Evolutionary conservation across 1,140 invertebrate genomes (phyloP).

Genomic region (Penaeus chinensis): DNA sequence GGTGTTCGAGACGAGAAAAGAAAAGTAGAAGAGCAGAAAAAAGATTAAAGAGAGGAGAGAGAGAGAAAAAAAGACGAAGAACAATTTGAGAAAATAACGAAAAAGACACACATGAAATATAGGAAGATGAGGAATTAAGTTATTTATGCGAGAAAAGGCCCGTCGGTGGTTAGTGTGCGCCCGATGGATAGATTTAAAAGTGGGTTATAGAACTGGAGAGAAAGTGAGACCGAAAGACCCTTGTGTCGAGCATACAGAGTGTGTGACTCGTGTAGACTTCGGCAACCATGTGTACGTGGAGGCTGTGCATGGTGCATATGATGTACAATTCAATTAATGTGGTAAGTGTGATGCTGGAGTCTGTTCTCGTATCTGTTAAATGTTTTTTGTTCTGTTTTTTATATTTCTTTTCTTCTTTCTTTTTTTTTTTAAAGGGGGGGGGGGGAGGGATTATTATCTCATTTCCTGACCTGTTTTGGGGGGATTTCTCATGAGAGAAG

Average conservation of each 20-base stretch:
- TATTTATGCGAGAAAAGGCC: neutral
- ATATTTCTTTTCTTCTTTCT: too few relatives aligned
- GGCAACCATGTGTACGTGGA: constrained; percentile 42
- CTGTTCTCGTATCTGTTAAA: constrained; percentile 4
- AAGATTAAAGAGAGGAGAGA: neutral
- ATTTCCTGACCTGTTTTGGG: too few relatives aligned
- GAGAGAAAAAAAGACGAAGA: neutral
- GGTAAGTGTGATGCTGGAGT: constrained; percentile 22
- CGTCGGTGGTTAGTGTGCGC: too few relatives aligned
- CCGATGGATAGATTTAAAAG: too few relatives aligned
- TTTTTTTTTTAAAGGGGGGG: too few relatives aligned
- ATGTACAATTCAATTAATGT: constrained; percentile 60
- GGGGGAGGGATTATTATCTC: too few relatives aligned
- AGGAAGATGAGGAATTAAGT: neutral
- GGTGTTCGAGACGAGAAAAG: neutral
- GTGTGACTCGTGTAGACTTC: neutral
- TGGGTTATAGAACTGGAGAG: neutral
- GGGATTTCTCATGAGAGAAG: too few relatives aligned
- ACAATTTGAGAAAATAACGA: neutral
- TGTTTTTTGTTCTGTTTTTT: neutral
- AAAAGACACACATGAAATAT: too few relatives aligned
- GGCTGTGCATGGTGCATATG: constrained; percentile 55
- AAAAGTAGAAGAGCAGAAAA: neutral
- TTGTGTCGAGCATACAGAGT: too few relatives aligned
- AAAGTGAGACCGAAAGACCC: too few relatives aligned